Conservation (phyloP, 2,113 vertebrate species). For the Tenrec ecaudatus region DNA sequence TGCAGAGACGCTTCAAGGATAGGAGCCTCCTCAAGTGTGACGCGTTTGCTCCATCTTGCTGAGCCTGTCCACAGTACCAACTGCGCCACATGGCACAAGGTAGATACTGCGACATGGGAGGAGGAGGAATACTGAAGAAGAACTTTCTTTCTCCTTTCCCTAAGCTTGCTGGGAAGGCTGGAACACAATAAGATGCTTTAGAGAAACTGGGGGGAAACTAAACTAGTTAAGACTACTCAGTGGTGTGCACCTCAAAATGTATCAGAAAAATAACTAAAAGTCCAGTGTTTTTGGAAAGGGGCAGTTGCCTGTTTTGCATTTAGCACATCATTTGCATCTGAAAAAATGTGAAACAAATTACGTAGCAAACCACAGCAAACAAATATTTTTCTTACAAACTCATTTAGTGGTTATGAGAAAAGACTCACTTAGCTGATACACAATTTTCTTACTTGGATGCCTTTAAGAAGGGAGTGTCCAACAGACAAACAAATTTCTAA, state of each 20-base stretch:
- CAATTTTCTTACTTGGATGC: not conserved
- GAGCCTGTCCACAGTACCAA: not conserved
- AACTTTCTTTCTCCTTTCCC: too few relatives aligned
- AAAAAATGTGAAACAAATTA: conserved; percentile 64
- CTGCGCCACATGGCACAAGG: not conserved
- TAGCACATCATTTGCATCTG: conserved; percentile 37
- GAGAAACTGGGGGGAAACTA: not conserved
- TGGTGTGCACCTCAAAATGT: fast-evolving
- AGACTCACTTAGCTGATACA: conserved; percentile 38
- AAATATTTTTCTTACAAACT: conserved; percentile 69
- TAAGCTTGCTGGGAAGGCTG: not conserved
- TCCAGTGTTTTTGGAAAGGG: not conserved
- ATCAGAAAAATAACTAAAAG: not conserved
- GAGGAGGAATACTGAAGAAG: not conserved
- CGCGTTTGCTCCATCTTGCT: not conserved
- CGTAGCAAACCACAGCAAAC: conserved; percentile 45
- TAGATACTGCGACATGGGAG: not conserved
- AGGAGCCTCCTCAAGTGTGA: not conserved
- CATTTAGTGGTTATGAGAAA: conserved; percentile 37
- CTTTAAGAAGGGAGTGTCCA: conserved; percentile 41
- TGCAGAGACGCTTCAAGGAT: not conserved
- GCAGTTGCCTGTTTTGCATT: not conserved
- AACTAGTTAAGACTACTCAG: fast-evolving
- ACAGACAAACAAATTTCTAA: conserved; percentile 41
- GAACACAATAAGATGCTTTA: not conserved